Base-by-base conservation (phyloP, 2,888 invertebrate genomes). In the Melieria omissa region DNA sequence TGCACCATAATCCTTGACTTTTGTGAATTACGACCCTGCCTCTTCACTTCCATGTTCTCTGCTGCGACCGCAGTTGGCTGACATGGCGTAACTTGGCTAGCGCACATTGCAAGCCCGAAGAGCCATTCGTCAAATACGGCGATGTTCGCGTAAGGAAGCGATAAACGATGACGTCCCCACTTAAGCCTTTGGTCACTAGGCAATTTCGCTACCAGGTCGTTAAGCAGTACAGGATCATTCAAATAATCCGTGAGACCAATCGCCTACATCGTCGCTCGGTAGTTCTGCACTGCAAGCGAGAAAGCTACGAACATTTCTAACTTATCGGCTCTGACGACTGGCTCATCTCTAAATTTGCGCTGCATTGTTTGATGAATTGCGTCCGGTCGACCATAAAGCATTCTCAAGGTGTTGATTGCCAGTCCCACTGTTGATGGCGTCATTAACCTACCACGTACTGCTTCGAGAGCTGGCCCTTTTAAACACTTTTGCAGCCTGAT, bases 401-500 rank as follows among this genome's bases (percentile, higher is more conserved):
- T 73, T 6, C 67, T 61, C 1, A 75, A 58, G 5, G 69, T 71
- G 29, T 72, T 62, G 6, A 73, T 74, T 12, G 69, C 76, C 52
- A 47, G 64, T 1, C 62, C 57, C 9, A 74, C 74, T 8, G 73
- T 76, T 4, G 47, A 46, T 52, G 76, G 73, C 57, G 73, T 66
- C 70, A 74, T 73, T 1, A 76, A 55, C 47, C 72, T 73, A 14
- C 72, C 70, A 52, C 47, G 65, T 41, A 73, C 73, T 16, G 63
- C 72, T n/a, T 72, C 72, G 12, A 70, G 44, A 12, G 70, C 73
- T 0, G 49, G 41, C 7, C 73, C 70, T 44, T 68, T 73, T 10
- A 73, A 46, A 57, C 72, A 75, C n/a, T 74, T 76, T 45, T 76
- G 72, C 9, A 75, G 42, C 1, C 70, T 16, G 8, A 74, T 71